A percentile compares a stretch with the other conserved stretches of the same genome.
Conservation (phyloP, 2,888 invertebrate genomes). For the Leptogaster cylindrica region DNA sequence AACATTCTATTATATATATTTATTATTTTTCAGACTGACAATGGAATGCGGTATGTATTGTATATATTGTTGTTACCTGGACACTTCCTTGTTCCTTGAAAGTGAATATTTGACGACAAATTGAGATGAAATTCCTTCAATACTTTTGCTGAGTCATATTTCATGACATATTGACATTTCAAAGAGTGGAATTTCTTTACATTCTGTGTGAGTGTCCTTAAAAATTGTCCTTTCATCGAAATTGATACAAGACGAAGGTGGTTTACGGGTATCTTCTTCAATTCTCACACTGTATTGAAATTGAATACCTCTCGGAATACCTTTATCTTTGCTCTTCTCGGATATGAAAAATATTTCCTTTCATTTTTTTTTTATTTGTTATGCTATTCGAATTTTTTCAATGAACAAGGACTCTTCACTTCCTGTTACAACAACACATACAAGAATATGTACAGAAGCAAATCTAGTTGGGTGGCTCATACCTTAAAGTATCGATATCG, state of each 20-base stretch:
- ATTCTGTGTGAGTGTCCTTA: constrained; percentile 15
- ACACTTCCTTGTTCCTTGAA: constrained; percentile 20
- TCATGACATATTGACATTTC: constrained; percentile 44
- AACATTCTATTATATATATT: too few species aligned
- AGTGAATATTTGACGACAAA: constrained; percentile 24
- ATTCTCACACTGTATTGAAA: not conserved
- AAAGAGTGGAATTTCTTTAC: constrained; percentile 36
- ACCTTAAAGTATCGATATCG: too few species aligned
- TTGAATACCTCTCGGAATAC: constrained; percentile 12
- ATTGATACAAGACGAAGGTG: constrained; percentile 14
- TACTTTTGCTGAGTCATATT: constrained; percentile 44
- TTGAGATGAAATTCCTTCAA: constrained; percentile 42
- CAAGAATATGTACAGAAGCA: too few species aligned
- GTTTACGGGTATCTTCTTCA: not conserved
- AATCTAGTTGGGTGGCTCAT: too few species aligned
- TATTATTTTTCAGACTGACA: constrained; percentile 9
- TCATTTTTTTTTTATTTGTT: too few species aligned
- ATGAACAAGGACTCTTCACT: too few species aligned
- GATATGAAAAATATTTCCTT: too few species aligned
- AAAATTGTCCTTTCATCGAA: constrained; percentile 12
- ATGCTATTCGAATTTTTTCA: too few species aligned
- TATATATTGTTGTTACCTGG: constrained; percentile 35
- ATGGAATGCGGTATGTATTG: constrained; percentile 39
- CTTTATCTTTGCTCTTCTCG: too few species aligned
- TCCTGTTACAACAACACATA: too few species aligned